Conservation (phyloP, 2,888 invertebrate genomes). For the Psylliodes chrysocephalus region DNA sequence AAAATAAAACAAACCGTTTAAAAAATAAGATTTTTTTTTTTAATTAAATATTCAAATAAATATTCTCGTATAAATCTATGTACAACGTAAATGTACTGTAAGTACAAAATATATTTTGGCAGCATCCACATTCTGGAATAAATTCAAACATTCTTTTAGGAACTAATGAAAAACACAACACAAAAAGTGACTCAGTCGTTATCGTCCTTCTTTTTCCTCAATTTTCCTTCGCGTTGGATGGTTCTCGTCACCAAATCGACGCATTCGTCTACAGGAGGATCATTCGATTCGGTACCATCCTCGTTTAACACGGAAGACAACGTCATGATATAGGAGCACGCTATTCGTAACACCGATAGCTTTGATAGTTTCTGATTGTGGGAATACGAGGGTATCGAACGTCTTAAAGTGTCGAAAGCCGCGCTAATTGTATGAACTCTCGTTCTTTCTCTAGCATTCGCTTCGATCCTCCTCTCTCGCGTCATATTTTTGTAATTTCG, state of each 20-base stretch:
- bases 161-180: conserved; percentile 10
- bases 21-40: conserved; percentile 7
- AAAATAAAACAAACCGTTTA: background rate
- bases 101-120: conserved; percentile 44
- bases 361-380: conserved; percentile 95
- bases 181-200: conserved; percentile 51
- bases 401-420: conserved; percentile 89
- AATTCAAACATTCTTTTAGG: conserved; percentile 32
- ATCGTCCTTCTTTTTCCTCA: conserved; percentile 87
- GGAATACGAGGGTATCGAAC: conserved; percentile 89
- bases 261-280: conserved; percentile 77
- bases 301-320: conserved; percentile 81
- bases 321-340: conserved; percentile 92
- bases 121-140: conserved; percentile 40
- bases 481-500: conserved; percentile 97
- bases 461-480: conserved; percentile 90
- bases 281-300: conserved; percentile 63
- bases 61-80: conserved; percentile 39
- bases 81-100: conserved; percentile 37
- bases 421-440: conserved; percentile 96
- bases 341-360: conserved; percentile 89
- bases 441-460: conserved; percentile 92
- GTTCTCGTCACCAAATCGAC: conserved; percentile 90
- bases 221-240: conserved; percentile 91
- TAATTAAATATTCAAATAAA: conserved; percentile 44